These are phyloP conservation scores for Pocillopora meandrina DNA, from an alignment of 92 coral and sea anemone species.

Conservation along the genomic window DNA sequence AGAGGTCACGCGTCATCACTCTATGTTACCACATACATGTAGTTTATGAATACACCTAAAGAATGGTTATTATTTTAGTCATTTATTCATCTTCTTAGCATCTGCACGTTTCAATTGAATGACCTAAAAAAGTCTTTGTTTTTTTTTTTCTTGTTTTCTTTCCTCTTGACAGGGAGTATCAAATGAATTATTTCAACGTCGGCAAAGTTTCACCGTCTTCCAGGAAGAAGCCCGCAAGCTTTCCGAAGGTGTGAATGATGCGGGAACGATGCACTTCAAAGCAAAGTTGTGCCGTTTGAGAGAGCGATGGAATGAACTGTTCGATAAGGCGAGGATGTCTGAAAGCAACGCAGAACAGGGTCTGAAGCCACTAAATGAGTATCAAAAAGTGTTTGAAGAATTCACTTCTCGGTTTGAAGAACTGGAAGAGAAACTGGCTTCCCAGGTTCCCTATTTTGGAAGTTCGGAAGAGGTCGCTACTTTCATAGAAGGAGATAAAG, in stretches of 20 bases:
- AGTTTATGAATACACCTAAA: no score
- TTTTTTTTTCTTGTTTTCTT: no score
- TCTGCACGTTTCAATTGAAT: no score
- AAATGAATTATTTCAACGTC: slow-evolving; percentile 81
- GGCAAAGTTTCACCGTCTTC: slow-evolving; percentile 85
- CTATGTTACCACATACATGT: no score
- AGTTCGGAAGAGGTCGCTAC: slow-evolving; percentile 73
- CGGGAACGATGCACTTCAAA: slow-evolving; percentile 90
- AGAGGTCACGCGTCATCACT: no score
- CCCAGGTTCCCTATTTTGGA: slow-evolving; percentile 70
- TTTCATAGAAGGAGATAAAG: slow-evolving; percentile 87
- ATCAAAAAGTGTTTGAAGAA: slow-evolving; percentile 85
- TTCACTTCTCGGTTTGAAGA: slow-evolving; percentile 88
- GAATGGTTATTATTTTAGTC: no score
- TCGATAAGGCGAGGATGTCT: slow-evolving; percentile 80
- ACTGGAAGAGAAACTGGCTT: slow-evolving; percentile 71
- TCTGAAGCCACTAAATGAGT: slow-evolving; percentile 86
- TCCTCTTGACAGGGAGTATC: slow-evolving; percentile 76
- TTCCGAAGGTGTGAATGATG: slow-evolving; percentile 86
- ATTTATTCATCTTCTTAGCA: no score
- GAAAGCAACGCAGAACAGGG: slow-evolving; percentile 86
- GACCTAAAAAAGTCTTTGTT: background rate
- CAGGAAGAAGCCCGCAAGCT: slow-evolving; percentile 89
- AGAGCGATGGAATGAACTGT: slow-evolving; percentile 94
- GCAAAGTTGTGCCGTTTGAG: slow-evolving; percentile 85